Conservation (phyloP, 2,113 vertebrate genomes). For the Acrocephalus arundinaceus region DNA sequence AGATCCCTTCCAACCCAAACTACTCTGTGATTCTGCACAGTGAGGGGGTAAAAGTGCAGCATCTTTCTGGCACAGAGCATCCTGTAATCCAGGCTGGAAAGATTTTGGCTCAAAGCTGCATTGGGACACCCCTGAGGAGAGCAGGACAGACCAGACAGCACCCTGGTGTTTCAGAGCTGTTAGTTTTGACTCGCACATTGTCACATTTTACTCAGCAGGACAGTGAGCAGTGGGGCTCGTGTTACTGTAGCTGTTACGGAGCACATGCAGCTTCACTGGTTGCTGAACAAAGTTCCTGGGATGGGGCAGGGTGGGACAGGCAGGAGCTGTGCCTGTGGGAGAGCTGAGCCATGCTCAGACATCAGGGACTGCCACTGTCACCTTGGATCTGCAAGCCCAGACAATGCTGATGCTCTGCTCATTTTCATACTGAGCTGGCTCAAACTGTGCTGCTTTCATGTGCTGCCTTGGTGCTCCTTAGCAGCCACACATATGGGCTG, state of each 20-base stretch:
- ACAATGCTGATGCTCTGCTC: not conserved
- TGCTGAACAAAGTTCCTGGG: not conserved
- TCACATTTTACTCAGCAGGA: not conserved
- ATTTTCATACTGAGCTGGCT: not conserved
- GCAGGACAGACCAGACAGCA: not conserved
- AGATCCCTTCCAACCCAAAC: not conserved
- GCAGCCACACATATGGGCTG: conserved; percentile 56
- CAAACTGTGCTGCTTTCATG: conserved; percentile 18
- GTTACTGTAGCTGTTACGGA: not conserved
- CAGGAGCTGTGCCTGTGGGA: not conserved
- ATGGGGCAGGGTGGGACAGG: not conserved
- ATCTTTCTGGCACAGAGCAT: not conserved
- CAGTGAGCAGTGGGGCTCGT: not conserved
- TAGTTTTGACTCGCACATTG: accelerated
- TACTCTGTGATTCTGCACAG: not conserved
- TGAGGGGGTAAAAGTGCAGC: not conserved
- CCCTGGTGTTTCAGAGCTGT: not conserved
- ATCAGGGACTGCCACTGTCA: accelerated
- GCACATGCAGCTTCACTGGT: not conserved
- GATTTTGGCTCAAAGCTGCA: not conserved
- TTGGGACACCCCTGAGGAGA: not conserved
- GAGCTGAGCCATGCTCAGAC: not conserved
- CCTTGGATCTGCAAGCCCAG: not conserved
- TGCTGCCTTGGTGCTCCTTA: conserved; percentile 28
- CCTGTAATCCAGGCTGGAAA: not conserved